Evolutionary conservation across 2,888 invertebrate genomes (phyloP), one percentile per base, ranked within the genome.

Genomic region (Megamerina dolium): DNA sequence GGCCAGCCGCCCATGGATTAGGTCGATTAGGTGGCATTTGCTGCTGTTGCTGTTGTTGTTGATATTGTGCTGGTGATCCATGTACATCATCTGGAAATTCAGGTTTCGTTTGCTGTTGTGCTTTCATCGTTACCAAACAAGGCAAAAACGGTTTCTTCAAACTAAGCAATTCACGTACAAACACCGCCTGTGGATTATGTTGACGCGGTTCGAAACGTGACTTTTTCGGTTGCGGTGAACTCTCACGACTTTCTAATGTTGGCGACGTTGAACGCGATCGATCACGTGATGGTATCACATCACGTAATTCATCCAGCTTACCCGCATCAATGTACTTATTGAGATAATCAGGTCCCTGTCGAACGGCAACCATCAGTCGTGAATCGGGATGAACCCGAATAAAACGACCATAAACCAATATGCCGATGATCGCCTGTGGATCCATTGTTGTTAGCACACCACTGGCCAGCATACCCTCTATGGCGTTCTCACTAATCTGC

Each of bases 371-470:
- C 58, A 85, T 84, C 39, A 90, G 67, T 60, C 82, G 82, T 10
- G 87, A 85, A 26, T 85, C 87, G 35, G 85, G 81, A 79, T 61
- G 83, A 12, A 89, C 86, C 26, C 83, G 76, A 54, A 90, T 80
- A 49, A 87, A 74, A 75, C 86, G 87, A n/a, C 87, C 87, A 69
- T 87, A 87, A 44, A 88, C 78, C 56, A 86, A 82, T 55, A 90
- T 82, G 4, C 87, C 88, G 55, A 86, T 83, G 58, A 90, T 84
- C 3, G 87, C 87, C 53, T 85, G 82, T 12, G 88, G 86, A 55
- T 82, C 78, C 41, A 88, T 80, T 65, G 87, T 83, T 53, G 82
- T 80, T 14, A 88, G 72, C 21, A 85, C 85, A 37, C 87, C 80
- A 38, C 85, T 85, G 10, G 64, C 62, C 38, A 65, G 29, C 46